These are phyloP conservation scores for Conchocele bisecta DNA, from an alignment of 2,888 invertebrate species.

Conservation along the genomic window DNA sequence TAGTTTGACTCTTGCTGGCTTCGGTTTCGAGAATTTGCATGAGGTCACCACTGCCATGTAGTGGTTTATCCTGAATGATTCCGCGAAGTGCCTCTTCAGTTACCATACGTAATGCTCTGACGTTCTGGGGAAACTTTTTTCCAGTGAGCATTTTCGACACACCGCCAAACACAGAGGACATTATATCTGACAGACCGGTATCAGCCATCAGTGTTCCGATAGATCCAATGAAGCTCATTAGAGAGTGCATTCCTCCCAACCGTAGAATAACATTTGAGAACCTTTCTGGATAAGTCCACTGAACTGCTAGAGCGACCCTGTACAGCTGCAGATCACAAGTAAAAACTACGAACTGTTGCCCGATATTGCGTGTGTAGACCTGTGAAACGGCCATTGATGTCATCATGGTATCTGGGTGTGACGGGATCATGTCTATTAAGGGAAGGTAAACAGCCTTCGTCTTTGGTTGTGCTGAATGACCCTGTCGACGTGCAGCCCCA, in stretches of 20 bases:
- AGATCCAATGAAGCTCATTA: constrained; percentile 63
- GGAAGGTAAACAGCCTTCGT: constrained; percentile 52
- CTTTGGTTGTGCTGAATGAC: constrained; percentile 20
- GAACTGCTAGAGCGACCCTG: constrained; percentile 42
- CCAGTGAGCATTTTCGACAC: constrained; percentile 59
- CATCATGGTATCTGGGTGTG: constrained; percentile 50
- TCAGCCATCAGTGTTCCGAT: constrained; percentile 56
- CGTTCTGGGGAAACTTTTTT: constrained; percentile 53
- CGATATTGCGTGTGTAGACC: constrained; percentile 5
- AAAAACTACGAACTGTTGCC: constrained; percentile 38
- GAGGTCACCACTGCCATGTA: constrained; percentile 20
- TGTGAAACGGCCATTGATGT: constrained; percentile 38
- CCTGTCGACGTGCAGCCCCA: constrained; percentile 18
- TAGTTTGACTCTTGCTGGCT: constrained; percentile 7
- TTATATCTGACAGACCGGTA: constrained; percentile 55
- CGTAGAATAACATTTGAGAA: constrained; percentile 45
- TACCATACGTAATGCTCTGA: constrained; percentile 34
- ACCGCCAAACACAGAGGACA: constrained; percentile 56
- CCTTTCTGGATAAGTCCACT: constrained; percentile 51
- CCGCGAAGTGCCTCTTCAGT: constrained; percentile 34
- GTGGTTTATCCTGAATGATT: too few species aligned
- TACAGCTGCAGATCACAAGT: constrained; percentile 58
- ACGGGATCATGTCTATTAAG: constrained; percentile 48
- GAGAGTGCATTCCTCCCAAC: constrained; percentile 65
- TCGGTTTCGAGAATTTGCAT: constrained; percentile 30